Evolutionary conservation across 2,113 vertebrate species (phyloP).

Genomic region (Elephas maximus): DNA sequence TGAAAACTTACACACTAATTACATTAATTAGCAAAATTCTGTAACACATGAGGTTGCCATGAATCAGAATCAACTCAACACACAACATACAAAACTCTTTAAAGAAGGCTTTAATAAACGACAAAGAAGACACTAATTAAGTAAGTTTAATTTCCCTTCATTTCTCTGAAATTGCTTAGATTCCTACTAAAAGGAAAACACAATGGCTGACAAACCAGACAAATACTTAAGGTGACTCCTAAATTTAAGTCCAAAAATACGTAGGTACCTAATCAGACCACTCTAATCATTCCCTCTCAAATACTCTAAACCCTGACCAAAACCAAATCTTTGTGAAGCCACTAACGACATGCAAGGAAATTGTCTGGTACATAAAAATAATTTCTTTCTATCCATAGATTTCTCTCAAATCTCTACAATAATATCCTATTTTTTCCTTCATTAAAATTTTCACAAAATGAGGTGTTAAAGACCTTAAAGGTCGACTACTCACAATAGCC

Average conservation of each 20-base stretch:
- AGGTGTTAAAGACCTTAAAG: background rate
- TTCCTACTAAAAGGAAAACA: background rate
- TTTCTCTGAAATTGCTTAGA: conserved; percentile 27
- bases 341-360: background rate
- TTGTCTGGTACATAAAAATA: background rate
- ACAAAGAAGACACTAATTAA: background rate
- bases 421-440: background rate
- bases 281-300: background rate
- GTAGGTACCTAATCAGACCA: background rate
- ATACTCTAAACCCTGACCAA: background rate
- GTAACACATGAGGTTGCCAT: background rate
- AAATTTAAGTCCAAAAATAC: background rate
- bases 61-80: too few relatives aligned
- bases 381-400: background rate
- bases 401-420: background rate
- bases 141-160: conserved; percentile 15
- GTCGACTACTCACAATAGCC: too few relatives aligned
- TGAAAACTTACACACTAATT: background rate
- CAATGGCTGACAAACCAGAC: background rate
- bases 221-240: background rate
- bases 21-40: background rate
- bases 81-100: too few relatives aligned
- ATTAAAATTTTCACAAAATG: conserved; percentile 17
- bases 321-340: background rate
- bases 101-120: background rate